Evolutionary conservation across 2,797 vertebrate species (phyloP), one percentile per base, ranked within the genome.

Genomic region (Garrulus glandarius): DNA sequence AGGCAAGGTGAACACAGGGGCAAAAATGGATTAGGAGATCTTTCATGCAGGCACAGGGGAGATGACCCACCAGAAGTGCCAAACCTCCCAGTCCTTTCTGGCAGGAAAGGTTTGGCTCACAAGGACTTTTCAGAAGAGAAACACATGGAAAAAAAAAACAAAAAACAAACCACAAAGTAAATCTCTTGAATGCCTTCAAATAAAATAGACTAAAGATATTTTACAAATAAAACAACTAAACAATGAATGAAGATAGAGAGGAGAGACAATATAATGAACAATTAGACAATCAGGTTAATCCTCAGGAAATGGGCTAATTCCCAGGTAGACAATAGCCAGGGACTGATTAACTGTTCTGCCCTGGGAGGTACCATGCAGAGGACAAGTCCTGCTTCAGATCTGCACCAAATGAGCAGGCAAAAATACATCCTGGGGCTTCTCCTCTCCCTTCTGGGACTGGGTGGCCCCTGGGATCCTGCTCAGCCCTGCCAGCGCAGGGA

Each of bases 301-400:
- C 71, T 95, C 36, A 75, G 80, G 69, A 92, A 93, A 91, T 78
- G 11, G 71, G 34, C 29, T 87, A 82, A 94, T 81, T 91, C 84
- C 77, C 94, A 92, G 86, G 91, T 82, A 95, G 91, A 20, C 2
- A 56, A 78, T 80, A 93, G 65, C 50, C 60, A 17, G 37, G 24
- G 30, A 77, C 47, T 69, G 57, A 90, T 85, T 77, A 85, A 77
- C 80, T 84, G 37, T 60, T 64, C 7, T 64, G 36, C 20, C 41
- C 27, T 16, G 15, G 65, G 83, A 86, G 29, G 27, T 26, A 11
- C 20, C 8, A 12, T 1, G 23, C 3, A 3, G 10, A 30, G 64
- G 43, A 68, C 17, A 59, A 26, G 39, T 50, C 46, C 60, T 49
- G 37, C 20, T 75, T 82, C 5, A 6, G 13, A 24, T 78, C 43